Evolutionary conservation across 1,140 invertebrate genomes (phyloP), one percentile per base, ranked within the genome.

Genomic region (Formica selysi): DNA sequence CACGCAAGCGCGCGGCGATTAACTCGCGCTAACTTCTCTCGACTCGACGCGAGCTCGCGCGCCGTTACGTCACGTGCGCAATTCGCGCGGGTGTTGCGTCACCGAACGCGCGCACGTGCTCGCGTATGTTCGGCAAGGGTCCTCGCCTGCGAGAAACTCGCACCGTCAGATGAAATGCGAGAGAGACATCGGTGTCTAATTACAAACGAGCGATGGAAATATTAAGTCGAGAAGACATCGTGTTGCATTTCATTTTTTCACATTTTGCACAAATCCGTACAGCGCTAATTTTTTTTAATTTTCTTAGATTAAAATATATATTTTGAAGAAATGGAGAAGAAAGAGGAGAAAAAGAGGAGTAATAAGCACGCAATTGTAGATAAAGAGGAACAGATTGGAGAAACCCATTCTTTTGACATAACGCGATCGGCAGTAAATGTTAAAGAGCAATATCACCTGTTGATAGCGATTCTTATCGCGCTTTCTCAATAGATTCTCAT

Each of bases 101-200:
- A 91, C 11, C 22, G 64, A 74, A 87, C 85, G 89, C 71, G 85
- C 87, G 76, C 90, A 91, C 87, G 86, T 89, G 87, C 79, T 68
- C 79, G n/a, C 79, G 19, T 61, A 32, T 13, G 54, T 54, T 68
- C 22, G 65, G 19, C 1, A 11, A 22, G 6, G 51, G 32, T 7
- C 65, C 41, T n/a, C 44, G 36, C 61, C 26, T 62, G 64, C 36
- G 29, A n/a, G 22, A 16, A 22, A n/a, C 11, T 54, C n/a, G 51
- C 51, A n/a, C 16, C 0, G 19, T 67, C 19, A 22, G 13, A 10
- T 5, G 61, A n/a, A 57, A 59, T 16, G 68, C 2, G 41, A 44
- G n/a, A 32, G 48, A 87, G 10, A 36, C 13, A 44, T 48, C 32
- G 7, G 11, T 67, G 0, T 70, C 7, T 7, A 41, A 44, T 73